Conservation (phyloP, 2,113 vertebrate genomes). For the Propithecus coquereli region DNA sequence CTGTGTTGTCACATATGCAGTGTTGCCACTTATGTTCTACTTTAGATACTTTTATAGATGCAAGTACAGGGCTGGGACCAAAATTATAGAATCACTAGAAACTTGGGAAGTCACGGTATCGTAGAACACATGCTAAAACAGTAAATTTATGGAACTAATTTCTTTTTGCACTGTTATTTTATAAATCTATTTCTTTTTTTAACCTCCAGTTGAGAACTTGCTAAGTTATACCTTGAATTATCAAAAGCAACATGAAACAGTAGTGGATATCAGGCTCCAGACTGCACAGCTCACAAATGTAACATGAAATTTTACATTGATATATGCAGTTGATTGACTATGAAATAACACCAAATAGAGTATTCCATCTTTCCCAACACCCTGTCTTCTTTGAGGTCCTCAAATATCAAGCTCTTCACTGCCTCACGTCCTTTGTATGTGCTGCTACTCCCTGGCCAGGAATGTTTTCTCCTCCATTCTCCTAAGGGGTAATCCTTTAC, state of each 20-base stretch:
- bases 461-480: neutral
- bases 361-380: neutral
- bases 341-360: neutral
- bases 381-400: neutral
- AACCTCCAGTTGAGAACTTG: neutral
- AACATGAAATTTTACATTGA: neutral
- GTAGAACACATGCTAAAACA: neutral
- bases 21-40: neutral
- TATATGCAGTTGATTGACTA: neutral
- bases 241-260: neutral
- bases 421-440: neutral
- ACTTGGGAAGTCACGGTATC: neutral
- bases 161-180: neutral
- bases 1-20: neutral
- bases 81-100: neutral
- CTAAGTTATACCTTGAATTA: neutral
- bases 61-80: neutral
- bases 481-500: neutral
- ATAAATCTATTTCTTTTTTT: neutral
- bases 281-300: neutral
- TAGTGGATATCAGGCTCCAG: neutral
- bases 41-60: neutral
- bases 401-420: neutral
- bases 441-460: neutral
- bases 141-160: constrained; percentile 6